Evolutionary conservation across 2,888 invertebrate species (phyloP).

Genomic region (Cryptophagus acutangulus): DNA sequence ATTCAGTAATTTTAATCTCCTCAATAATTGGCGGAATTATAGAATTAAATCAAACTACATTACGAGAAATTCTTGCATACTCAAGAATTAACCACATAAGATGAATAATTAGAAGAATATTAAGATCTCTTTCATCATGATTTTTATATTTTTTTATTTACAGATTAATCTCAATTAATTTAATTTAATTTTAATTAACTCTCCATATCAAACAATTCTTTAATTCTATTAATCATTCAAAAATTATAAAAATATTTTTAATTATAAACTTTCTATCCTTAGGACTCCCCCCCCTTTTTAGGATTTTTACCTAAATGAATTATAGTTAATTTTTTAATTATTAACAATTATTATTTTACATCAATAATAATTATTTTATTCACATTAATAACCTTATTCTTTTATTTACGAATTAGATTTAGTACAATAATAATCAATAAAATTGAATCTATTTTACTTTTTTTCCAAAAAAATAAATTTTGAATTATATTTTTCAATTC

Average conservation of each 20-base stretch:
- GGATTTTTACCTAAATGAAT: conserved; percentile 61
- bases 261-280: conserved; percentile 54
- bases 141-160: conserved; percentile 46
- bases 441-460: conserved; percentile 28
- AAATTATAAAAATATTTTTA: conserved; percentile 50
- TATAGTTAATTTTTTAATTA: conserved; percentile 52
- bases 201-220: conserved; percentile 50
- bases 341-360: conserved; percentile 47
- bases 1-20: conserved; percentile 47
- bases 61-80: conserved; percentile 57
- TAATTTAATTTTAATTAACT: conserved; percentile 50
- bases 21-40: conserved; percentile 51
- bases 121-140: conserved; percentile 27
- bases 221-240: conserved; percentile 44
- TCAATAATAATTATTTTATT: conserved; percentile 50
- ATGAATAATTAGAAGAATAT: conserved; percentile 43
- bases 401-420: conserved; percentile 54
- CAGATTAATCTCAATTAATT: conserved; percentile 47
- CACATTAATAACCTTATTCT: conserved; percentile 54
- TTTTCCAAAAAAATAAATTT: conserved; percentile 40
- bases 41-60: conserved; percentile 45
- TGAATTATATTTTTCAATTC: conserved; percentile 33
- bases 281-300: conserved; percentile 57
- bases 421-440: conserved; percentile 50
- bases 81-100: conserved; percentile 62